Evolutionary conservation across 2,797 vertebrate genomes (phyloP).

Genomic region (Sebastes minor): DNA sequence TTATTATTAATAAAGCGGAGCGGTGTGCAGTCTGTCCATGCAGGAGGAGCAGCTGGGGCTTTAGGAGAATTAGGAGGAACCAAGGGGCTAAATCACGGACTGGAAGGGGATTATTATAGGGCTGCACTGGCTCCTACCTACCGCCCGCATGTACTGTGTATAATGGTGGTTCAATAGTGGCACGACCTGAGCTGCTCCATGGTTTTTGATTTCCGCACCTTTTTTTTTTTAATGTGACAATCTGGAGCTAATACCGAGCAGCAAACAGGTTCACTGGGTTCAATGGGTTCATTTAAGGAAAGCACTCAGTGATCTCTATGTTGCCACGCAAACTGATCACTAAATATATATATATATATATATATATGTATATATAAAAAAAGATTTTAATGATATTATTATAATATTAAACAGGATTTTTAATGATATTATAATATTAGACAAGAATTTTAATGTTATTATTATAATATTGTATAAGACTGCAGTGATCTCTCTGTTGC

Average conservation of each 20-base stretch:
- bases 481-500: too few relatives aligned
- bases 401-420: not conserved
- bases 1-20: conserved; percentile 82
- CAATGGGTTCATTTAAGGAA: not conserved
- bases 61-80: conserved; percentile 75
- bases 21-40: conserved; percentile 77
- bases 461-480: too few relatives aligned
- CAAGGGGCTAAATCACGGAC: conserved; percentile 76
- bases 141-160: conserved; percentile 22
- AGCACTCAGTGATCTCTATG: not conserved
- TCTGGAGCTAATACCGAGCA: not conserved
- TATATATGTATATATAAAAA: too few relatives aligned
- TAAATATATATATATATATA: not conserved
- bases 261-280: not conserved
- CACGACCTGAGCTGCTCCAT: conserved; percentile 1
- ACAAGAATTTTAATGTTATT: not conserved
- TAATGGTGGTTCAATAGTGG: not conserved
- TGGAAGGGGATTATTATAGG: conserved; percentile 76
- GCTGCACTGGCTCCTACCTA: conserved; percentile 56
- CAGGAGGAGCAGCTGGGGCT: conserved; percentile 78
- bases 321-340: not conserved
- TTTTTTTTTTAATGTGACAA: not conserved
- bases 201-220: not conserved
- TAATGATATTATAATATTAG: not conserved
- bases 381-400: not conserved